A percentile compares a stretch with the other conserved stretches of the same genome.
These are phyloP conservation scores for Electrophaes corylata DNA, from an alignment of 2,888 invertebrate genomes.

Conservation along the genomic window DNA sequence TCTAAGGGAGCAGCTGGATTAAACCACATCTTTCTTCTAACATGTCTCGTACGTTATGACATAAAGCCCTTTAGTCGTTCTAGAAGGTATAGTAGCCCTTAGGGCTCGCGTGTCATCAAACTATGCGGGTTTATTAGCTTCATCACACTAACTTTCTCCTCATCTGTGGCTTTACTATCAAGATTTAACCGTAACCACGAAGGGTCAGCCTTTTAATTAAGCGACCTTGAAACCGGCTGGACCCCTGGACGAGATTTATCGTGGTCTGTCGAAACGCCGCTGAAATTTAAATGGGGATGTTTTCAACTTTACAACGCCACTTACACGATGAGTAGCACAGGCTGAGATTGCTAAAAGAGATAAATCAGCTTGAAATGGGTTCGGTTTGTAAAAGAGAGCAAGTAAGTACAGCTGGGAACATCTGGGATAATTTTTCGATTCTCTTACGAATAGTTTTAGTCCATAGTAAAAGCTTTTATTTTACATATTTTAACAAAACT, in stretches of 20 bases:
- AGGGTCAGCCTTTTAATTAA: constrained; percentile 69
- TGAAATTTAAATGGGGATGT: constrained; percentile 41
- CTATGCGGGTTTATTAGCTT: constrained; percentile 63
- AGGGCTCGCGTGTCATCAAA: constrained; percentile 41
- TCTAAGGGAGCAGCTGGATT: too few species aligned
- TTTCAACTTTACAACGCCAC: constrained; percentile 27
- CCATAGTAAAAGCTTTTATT: too few species aligned
- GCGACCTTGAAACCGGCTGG: constrained; percentile 56
- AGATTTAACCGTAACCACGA: constrained; percentile 61
- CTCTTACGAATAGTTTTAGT: too few species aligned
- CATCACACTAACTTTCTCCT: constrained; percentile 28
- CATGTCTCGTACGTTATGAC: background rate
- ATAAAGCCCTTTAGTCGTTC: background rate
- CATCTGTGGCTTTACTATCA: constrained; percentile 46
- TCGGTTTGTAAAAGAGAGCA: background rate
- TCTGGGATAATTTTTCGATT: background rate
- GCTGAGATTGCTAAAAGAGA: constrained; percentile 11
- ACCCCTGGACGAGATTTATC: constrained; percentile 55
- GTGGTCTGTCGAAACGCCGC: constrained; percentile 48
- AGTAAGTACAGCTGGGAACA: background rate
- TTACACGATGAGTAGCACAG: constrained; percentile 10
- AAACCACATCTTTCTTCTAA: too few species aligned
- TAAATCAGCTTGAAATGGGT: constrained; percentile 16
- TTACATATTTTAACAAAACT: too few species aligned
- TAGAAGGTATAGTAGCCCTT: background rate